Percentiles rank a stretch among this genome's conserved stretches.
Conservation (phyloP, 2,113 vertebrate genomes). For the Tichodroma muraria region DNA sequence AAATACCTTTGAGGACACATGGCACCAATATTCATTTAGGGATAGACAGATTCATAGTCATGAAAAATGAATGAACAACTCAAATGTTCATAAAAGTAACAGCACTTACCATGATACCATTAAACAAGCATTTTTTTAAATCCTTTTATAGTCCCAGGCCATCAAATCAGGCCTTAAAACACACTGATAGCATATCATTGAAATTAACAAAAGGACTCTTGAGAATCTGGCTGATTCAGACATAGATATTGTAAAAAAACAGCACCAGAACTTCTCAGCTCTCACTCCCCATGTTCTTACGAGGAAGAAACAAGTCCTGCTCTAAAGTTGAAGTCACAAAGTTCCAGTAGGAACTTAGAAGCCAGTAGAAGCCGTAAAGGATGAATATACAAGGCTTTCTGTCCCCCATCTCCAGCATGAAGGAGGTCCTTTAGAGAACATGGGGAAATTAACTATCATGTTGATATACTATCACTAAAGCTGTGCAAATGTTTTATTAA, state of each 20-base stretch:
- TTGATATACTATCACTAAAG: background rate
- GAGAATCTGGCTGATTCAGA: background rate
- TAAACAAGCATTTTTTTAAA: background rate
- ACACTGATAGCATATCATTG: background rate
- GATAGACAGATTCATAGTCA: background rate
- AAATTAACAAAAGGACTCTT: background rate
- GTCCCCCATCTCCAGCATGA: background rate
- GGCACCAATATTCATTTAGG: background rate
- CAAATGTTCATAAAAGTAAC: background rate
- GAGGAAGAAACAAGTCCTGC: background rate
- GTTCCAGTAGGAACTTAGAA: background rate
- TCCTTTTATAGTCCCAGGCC: background rate
- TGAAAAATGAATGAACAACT: background rate
- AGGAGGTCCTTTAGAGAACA: background rate
- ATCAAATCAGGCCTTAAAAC: background rate
- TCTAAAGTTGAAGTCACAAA: background rate
- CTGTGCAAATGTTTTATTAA: background rate
- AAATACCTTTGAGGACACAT: background rate
- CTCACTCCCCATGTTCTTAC: background rate
- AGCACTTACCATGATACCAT: background rate
- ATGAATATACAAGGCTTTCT: background rate
- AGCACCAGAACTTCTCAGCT: background rate
- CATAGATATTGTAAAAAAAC: background rate
- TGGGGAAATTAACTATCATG: background rate
- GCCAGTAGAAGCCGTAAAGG: background rate